phyloP scores from a whole-genome alignment of 2,888 invertebrate species.

The Linnaemya vulpina region DNA sequence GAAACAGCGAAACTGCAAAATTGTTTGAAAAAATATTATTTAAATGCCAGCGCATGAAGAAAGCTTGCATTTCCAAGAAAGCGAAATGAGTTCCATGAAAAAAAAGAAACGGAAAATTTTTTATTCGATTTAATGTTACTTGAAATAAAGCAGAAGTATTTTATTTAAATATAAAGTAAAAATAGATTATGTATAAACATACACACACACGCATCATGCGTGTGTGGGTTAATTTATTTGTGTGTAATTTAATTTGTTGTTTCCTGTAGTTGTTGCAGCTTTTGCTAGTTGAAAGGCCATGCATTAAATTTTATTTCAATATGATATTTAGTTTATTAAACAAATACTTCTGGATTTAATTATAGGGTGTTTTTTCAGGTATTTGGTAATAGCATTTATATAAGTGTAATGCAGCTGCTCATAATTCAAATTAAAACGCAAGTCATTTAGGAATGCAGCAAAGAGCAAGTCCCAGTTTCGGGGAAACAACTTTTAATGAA shows the following conservation, averaged over 20 bases:
- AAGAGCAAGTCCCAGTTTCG: too few relatives aligned
- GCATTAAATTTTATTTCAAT: conserved; percentile 43
- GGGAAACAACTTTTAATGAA: too few relatives aligned
- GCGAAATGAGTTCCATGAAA: neutral
- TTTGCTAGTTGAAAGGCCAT: conserved; percentile 25
- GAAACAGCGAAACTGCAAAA: conserved; percentile 39
- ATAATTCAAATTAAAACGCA: too few relatives aligned
- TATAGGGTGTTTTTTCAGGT: neutral
- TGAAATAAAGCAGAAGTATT: neutral
- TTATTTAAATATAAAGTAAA: conserved; percentile 4
- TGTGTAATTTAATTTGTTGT: conserved; percentile 62
- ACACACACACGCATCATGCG: neutral
- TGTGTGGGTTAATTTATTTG: conserved; percentile 13
- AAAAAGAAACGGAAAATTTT: too few relatives aligned
- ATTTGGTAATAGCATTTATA: neutral
- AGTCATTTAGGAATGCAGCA: too few relatives aligned
- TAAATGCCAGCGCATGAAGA: conserved; percentile 1
- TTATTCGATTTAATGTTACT: neutral
- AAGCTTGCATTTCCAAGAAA: neutral
- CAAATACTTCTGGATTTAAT: neutral
- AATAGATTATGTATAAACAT: neutral
- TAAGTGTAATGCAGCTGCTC: too few relatives aligned
- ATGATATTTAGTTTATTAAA: conserved; percentile 21
- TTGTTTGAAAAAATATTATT: conserved; percentile 26
- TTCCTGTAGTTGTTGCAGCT: conserved; percentile 48